These are phyloP conservation scores for Eublepharis macularius DNA, from an alignment of 2,113 vertebrate species.

Conservation along the genomic window DNA sequence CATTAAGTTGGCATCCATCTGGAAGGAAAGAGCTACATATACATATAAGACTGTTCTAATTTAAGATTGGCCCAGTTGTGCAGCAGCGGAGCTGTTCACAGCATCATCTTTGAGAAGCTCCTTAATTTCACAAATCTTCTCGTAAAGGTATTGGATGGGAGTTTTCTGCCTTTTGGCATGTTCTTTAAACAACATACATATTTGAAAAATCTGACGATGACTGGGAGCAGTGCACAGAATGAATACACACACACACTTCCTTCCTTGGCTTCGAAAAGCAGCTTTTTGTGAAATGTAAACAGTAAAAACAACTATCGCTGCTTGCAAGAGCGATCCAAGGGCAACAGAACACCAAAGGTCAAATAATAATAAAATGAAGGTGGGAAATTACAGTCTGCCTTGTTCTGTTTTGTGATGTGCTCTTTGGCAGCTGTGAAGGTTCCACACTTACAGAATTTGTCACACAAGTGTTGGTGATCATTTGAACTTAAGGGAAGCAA, in stretches of 20 bases:
- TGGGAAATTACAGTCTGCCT: slow-evolving; percentile 68
- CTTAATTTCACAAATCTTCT: slow-evolving; percentile 52
- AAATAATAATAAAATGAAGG: slow-evolving; percentile 64
- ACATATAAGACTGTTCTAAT: slow-evolving; percentile 42
- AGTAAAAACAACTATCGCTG: slow-evolving; percentile 60
- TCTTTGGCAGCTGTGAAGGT: slow-evolving; percentile 62
- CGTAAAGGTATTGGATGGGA: slow-evolving; percentile 46
- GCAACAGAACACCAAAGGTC: slow-evolving; percentile 67
- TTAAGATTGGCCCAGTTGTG: slow-evolving; percentile 54
- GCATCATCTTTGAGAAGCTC: slow-evolving; percentile 42
- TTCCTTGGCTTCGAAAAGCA: slow-evolving; percentile 40
- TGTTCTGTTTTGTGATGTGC: slow-evolving; percentile 56
- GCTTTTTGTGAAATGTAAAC: slow-evolving; percentile 68
- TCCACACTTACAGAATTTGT: slow-evolving; percentile 61
- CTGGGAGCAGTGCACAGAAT: slow-evolving; percentile 20
- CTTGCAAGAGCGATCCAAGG: slow-evolving; percentile 56
- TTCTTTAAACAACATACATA: not conserved
- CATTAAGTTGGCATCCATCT: slow-evolving; percentile 49
- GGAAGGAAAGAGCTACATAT: slow-evolving; percentile 40
- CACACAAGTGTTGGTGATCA: slow-evolving; percentile 58
- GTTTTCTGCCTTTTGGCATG: slow-evolving; percentile 57
- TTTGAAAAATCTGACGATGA: slow-evolving; percentile 61
- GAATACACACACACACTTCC: slow-evolving; percentile 42
- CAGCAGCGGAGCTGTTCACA: slow-evolving; percentile 51
- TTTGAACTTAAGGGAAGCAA: slow-evolving; percentile 62